These are phyloP conservation scores for Styela clava DNA, from an alignment of 23 tunicate species.

Conservation along the genomic window DNA sequence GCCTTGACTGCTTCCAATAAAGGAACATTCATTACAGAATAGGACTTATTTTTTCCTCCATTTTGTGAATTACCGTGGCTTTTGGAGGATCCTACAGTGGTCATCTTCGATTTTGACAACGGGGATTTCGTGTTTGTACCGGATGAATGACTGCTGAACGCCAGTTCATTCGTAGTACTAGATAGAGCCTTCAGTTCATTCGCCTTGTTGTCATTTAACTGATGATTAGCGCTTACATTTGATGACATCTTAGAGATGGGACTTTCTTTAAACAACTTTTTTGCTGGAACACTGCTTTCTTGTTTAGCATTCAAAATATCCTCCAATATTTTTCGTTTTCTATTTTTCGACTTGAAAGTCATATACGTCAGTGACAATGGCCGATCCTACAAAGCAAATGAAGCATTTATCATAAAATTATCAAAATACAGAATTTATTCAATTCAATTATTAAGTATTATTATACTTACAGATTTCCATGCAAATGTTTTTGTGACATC, in stretches of 20 bases:
- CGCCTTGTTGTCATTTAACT: neutral
- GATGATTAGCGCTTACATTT: neutral
- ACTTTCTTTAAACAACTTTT: neutral
- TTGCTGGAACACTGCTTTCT: neutral
- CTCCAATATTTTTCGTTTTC: neutral
- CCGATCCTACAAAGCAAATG: slow-evolving; percentile 14
- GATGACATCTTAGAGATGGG: neutral
- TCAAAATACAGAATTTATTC: too few species aligned
- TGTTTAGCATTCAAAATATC: neutral
- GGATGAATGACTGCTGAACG: neutral
- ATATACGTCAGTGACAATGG: slow-evolving; percentile 28
- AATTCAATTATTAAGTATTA: too few species aligned
- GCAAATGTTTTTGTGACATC: slow-evolving; percentile 62
- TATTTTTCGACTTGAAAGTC: slow-evolving; percentile 1
- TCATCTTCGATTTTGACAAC: neutral
- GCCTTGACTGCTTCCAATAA: neutral
- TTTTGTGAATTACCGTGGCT: neutral
- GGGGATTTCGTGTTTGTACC: neutral
- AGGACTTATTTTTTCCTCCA: neutral
- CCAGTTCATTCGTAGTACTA: neutral
- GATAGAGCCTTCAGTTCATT: neutral
- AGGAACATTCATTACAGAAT: slow-evolving; percentile 13
- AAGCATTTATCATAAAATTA: too few species aligned
- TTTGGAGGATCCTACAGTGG: neutral
- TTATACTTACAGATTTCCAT: slow-evolving; percentile 50